These are phyloP conservation scores for Meliscaeva auricollis DNA, from an alignment of 2,888 invertebrate species.

Conservation along the genomic window DNA sequence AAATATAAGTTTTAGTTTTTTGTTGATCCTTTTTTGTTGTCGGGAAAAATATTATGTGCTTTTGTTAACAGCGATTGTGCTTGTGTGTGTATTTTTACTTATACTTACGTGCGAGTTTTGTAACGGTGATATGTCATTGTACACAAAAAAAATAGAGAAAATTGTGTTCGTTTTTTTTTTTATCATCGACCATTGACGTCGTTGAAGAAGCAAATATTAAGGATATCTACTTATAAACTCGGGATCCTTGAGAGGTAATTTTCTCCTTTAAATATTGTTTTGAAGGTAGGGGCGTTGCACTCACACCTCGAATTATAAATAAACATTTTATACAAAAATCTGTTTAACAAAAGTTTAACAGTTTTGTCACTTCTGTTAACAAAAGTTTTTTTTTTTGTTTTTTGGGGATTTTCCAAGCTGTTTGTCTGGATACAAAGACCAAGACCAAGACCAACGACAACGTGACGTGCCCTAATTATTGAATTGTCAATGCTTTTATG, in stretches of 20 bases:
- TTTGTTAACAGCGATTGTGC: background rate
- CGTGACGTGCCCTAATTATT: slow-evolving; percentile 7
- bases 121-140: slow-evolving; percentile 3
- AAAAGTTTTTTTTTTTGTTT: background rate
- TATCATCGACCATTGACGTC: background rate
- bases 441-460: background rate
- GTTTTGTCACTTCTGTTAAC: background rate
- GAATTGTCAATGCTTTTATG: slow-evolving; percentile 25
- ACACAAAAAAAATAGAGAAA: slow-evolving; percentile 18
- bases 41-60: slow-evolving; percentile 31
- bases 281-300: slow-evolving; percentile 14
- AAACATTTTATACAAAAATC: background rate
- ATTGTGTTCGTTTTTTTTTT: background rate
- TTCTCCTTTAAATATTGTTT: background rate
- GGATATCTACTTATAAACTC: slow-evolving; percentile 12
- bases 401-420: background rate
- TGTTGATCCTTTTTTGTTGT: background rate
- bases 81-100: slow-evolving; percentile 8
- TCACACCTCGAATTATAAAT: no score
- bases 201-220: background rate
- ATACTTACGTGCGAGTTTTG: background rate
- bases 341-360: background rate
- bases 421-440: background rate
- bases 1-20: slow-evolving; percentile 20
- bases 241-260: background rate